phyloP scores from a whole-genome alignment of 2,113 vertebrate species.

The Rhinichthys klamathensis region DNA sequence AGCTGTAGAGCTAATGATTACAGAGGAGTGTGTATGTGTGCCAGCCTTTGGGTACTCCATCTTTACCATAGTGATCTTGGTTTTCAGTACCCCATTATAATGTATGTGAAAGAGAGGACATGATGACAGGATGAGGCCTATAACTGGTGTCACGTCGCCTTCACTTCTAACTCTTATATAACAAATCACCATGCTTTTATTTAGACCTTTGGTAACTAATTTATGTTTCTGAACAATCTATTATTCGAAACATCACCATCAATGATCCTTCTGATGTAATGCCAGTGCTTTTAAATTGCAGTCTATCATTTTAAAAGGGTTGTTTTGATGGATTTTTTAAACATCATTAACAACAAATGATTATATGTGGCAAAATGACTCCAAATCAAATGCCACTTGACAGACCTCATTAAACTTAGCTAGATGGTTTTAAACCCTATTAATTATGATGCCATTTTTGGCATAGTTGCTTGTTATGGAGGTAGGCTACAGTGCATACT shows the following conservation, averaged over 20 bases:
- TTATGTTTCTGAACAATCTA: neutral
- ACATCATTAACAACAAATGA: neutral
- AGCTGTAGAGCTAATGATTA: conserved; percentile 42
- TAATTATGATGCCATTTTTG: neutral
- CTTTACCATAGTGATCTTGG: neutral
- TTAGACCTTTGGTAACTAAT: neutral
- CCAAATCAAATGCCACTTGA: neutral
- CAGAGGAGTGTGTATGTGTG: conserved; percentile 33
- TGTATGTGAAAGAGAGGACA: neutral
- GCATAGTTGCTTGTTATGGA: neutral
- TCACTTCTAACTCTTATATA: neutral
- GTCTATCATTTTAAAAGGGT: neutral
- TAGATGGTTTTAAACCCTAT: neutral
- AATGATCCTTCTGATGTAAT: neutral
- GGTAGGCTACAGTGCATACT: neutral
- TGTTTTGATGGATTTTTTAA: neutral
- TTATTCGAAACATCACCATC: neutral
- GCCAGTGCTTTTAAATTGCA: neutral
- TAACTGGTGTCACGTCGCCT: conserved; percentile 2
- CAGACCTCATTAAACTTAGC: conserved; percentile 6
- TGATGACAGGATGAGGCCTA: conserved; percentile 11
- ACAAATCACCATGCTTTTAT: neutral
- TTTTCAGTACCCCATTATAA: neutral
- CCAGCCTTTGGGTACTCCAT: conserved; percentile 20
- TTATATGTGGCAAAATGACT: neutral